These are phyloP conservation scores for Chrysotoxum bicinctum DNA, from an alignment of 2,888 invertebrate species.

Conservation along the genomic window DNA sequence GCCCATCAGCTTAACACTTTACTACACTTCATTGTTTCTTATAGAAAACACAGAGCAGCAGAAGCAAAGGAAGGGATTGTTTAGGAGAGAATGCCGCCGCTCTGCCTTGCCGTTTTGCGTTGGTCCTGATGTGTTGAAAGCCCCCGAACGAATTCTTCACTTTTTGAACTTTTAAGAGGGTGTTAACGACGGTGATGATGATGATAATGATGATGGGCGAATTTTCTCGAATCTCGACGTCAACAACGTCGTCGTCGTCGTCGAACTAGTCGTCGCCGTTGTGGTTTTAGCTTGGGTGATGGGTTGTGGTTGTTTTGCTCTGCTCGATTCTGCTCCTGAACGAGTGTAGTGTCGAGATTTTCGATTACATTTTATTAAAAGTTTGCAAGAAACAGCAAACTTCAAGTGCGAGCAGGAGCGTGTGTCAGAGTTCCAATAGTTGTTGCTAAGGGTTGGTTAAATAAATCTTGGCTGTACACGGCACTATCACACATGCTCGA, in stretches of 20 bases:
- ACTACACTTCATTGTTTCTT: conserved; percentile 73
- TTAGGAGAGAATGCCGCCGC: background rate
- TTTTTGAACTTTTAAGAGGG: conserved; percentile 72
- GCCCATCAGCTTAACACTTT: conserved; percentile 81
- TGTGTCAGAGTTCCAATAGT: conserved; percentile 32
- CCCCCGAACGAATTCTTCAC: conserved; percentile 59
- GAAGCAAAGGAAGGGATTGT: conserved; percentile 4
- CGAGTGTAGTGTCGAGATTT: conserved; percentile 59
- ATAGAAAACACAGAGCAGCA: conserved; percentile 49
- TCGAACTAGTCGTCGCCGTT: background rate
- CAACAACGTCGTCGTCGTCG: background rate
- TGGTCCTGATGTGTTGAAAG: conserved; percentile 12
- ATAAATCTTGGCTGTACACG: background rate
- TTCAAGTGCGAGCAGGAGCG: conserved; percentile 17
- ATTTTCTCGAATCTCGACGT: conserved; percentile 20
- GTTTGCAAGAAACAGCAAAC: conserved; percentile 44
- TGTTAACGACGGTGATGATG: conserved; percentile 51
- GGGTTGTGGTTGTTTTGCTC: conserved; percentile 28
- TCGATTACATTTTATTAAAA: conserved; percentile 66
- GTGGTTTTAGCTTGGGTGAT: conserved; percentile 20
- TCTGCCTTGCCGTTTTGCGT: background rate
- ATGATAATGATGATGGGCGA: conserved; percentile 16
- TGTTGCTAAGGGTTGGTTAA: background rate
- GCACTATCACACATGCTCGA: conserved; percentile 27
- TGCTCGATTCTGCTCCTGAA: conserved; percentile 10